These are phyloP conservation scores for Lypha dubia DNA, from an alignment of 2,888 invertebrate species.

Conservation along the genomic window DNA sequence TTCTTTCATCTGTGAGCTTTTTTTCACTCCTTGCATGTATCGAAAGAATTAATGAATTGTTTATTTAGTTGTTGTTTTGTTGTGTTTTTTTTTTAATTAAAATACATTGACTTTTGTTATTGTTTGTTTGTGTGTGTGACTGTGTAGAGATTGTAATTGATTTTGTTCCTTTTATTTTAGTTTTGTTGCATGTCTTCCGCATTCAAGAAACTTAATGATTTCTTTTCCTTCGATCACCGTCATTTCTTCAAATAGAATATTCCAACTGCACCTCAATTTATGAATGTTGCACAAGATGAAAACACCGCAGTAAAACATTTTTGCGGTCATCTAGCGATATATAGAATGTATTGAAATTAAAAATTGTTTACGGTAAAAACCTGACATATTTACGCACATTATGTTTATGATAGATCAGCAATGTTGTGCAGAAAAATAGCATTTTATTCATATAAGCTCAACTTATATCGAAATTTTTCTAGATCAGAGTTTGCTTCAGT, in stretches of 20 bases:
- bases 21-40: slow-evolving; percentile 9
- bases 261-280: slow-evolving; percentile 24
- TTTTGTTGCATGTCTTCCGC: slow-evolving; percentile 63
- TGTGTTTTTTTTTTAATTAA: slow-evolving; percentile 63
- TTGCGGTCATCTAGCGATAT: slow-evolving; percentile 60
- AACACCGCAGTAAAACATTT: background rate
- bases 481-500: background rate
- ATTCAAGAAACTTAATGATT: slow-evolving; percentile 56
- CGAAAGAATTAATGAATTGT: slow-evolving; percentile 54
- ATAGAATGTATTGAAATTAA: slow-evolving; percentile 50
- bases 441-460: background rate
- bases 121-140: slow-evolving; percentile 21
- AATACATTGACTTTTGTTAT: slow-evolving; percentile 59
- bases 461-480: background rate
- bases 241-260: slow-evolving; percentile 17
- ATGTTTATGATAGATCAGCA: background rate
- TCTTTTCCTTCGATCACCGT: slow-evolving; percentile 27
- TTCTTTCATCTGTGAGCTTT: background rate
- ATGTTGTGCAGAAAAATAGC: slow-evolving; percentile 8
- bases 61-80: slow-evolving; percentile 38
- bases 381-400: background rate
- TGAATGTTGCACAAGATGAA: slow-evolving; percentile 23
- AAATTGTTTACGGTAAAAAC: slow-evolving; percentile 37
- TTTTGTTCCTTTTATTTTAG: slow-evolving; percentile 11
- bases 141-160: slow-evolving; percentile 4